A percentile compares a stretch with the other conserved stretches of the same genome.
phyloP scores from a whole-genome alignment of 1,140 invertebrate species.

The Drosophila pseudoobscura region DNA sequence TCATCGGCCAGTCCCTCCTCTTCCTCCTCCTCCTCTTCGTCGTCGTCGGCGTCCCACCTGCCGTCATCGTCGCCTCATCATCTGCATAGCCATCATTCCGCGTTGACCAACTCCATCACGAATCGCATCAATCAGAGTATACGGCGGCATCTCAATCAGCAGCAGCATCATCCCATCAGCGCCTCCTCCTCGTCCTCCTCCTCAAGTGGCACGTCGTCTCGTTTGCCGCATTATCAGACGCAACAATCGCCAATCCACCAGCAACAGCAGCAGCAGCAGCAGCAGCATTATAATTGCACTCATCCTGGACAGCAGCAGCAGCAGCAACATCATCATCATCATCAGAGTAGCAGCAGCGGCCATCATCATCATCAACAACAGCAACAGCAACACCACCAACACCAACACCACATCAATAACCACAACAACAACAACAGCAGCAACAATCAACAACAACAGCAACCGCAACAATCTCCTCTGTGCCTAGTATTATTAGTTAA shows the following conservation, averaged over 20 bases:
- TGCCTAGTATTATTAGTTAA: slow-evolving; percentile 84
- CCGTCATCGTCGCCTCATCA: slow-evolving; percentile 55
- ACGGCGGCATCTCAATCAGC: slow-evolving; percentile 79
- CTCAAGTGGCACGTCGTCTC: slow-evolving; percentile 4
- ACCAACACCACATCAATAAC: slow-evolving; percentile 10
- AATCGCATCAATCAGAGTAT: slow-evolving; percentile 82
- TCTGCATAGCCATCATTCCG: slow-evolving; percentile 78
- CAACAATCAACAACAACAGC: slow-evolving; percentile 57
- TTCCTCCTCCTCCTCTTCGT: slow-evolving; percentile 36
- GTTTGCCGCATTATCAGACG: slow-evolving; percentile 34
- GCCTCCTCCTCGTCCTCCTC: slow-evolving; percentile 46
- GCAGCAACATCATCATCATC: slow-evolving; percentile 39
- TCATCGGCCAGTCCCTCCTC: slow-evolving; percentile 41
- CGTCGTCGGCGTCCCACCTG: slow-evolving; percentile 22
- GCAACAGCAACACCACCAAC: slow-evolving; percentile 36
- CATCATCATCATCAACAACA: slow-evolving; percentile 42
- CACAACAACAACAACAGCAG: slow-evolving; percentile 35
- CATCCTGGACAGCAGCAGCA: slow-evolving; percentile 59
- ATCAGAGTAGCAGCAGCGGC: slow-evolving; percentile 41
- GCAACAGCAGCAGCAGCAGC: slow-evolving; percentile 56
- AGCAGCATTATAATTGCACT: slow-evolving; percentile 59
- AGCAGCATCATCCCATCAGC: slow-evolving; percentile 69
- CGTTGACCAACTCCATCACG: slow-evolving; percentile 80
- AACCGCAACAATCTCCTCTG: slow-evolving; percentile 81
- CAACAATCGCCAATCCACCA: slow-evolving; percentile 8